Conservation (phyloP, 2,113 vertebrate genomes). For the Anser brachyrhynchus region DNA sequence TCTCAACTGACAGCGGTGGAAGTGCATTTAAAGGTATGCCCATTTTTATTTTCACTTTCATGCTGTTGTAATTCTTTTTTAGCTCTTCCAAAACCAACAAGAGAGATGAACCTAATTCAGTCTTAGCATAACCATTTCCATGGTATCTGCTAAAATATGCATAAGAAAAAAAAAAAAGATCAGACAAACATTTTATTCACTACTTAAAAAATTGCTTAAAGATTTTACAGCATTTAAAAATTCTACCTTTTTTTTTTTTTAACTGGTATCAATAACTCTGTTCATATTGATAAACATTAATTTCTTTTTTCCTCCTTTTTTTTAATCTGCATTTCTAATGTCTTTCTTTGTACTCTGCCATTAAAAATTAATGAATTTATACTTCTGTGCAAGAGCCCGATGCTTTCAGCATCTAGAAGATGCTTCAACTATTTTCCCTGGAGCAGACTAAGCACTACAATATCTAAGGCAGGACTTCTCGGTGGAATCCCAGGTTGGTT, state of each 20-base stretch:
- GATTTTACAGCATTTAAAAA: neutral
- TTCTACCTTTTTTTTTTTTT: neutral
- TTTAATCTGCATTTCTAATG: neutral
- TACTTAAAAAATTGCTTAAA: neutral
- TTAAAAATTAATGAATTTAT: neutral
- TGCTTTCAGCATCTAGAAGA: too few relatives aligned
- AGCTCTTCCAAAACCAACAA: conserved; percentile 51
- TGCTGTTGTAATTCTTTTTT: conserved; percentile 44
- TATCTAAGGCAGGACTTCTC: neutral
- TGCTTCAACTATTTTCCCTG: too few relatives aligned
- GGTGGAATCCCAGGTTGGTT: neutral
- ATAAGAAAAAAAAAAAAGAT: neutral
- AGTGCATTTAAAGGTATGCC: conserved; percentile 66
- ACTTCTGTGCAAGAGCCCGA: neutral
- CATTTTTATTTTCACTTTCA: conserved; percentile 52
- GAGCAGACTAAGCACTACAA: too few relatives aligned
- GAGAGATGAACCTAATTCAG: conserved; percentile 40
- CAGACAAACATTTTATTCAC: neutral
- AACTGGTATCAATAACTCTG: neutral
- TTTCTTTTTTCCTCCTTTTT: neutral
- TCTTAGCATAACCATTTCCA: neutral
- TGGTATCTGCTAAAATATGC: conserved; percentile 23
- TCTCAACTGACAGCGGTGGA: conserved; percentile 63
- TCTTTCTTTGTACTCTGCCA: neutral
- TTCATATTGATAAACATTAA: neutral